Evolutionary conservation across 2,113 vertebrate genomes (phyloP), one percentile per base, ranked within the genome.

Genomic region (Xiphias gladius): DNA sequence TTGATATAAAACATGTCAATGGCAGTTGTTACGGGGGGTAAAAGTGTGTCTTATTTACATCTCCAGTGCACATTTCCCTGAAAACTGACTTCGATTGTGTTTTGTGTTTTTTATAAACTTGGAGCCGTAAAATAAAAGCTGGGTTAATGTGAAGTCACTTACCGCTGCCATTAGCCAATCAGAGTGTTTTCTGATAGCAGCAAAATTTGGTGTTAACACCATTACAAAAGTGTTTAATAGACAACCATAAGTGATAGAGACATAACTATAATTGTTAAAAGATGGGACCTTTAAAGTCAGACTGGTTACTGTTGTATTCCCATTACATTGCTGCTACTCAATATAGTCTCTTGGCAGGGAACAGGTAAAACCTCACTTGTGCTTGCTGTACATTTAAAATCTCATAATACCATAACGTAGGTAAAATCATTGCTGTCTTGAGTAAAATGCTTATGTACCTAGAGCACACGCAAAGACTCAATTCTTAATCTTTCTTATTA

Each of bases 251-350:
- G n/a, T n/a, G n/a, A n/a, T n/a, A n/a, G n/a, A n/a, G n/a, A n/a
- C n/a, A n/a, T n/a, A n/a, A n/a, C n/a, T n/a, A n/a, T n/a, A n/a
- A n/a, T n/a, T n/a, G n/a, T n/a, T n/a, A n/a, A n/a, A n/a, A n/a
- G n/a, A n/a, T n/a, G n/a, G n/a, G n/a, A n/a, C n/a, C n/a, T 35
- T 39, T 20, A 46, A 50, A 73, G 28, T 74, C 68, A 73, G 16
- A 22, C 62, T 54, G 35, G n/a, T 24, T 20, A 48, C 55, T 26
- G 28, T 58, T 67, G 26, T 59, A 37, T 4, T 46, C 58, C 28
- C 28, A 28, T 19, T 9, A 79, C 26, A 54, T 58, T 10, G 32
- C 67, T 55, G 48, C 32, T n/a, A 61, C 28, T 57, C 39, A 35
- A 13, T 24, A 22, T 9, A 10, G 50, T 22, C 20, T 55, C 54